Conservation (phyloP, 2,113 vertebrate species). For the Vulpes ferrilata region DNA sequence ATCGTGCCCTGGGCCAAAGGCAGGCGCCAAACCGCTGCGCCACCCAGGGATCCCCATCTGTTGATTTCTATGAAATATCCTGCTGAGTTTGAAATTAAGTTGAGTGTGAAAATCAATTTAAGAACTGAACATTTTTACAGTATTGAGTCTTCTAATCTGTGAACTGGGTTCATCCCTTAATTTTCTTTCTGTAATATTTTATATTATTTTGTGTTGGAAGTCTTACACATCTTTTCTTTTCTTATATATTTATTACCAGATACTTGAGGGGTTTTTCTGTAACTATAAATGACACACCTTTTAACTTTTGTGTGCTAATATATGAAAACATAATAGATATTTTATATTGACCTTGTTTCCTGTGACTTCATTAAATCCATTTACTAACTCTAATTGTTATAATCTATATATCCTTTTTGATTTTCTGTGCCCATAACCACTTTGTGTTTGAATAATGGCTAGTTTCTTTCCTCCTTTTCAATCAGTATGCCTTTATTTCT, state of each 20-base stretch:
- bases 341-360: background rate
- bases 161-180: background rate
- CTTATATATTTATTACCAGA: background rate
- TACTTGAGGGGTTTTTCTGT: background rate
- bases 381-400: background rate
- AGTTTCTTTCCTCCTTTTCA: background rate
- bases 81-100: background rate
- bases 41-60: background rate
- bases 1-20: too few relatives aligned
- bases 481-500: background rate
- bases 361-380: background rate
- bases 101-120: background rate
- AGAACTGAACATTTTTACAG: background rate
- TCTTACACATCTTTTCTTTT: background rate
- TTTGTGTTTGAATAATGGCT: background rate
- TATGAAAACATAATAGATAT: background rate
- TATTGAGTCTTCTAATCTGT: background rate
- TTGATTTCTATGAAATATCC: background rate
- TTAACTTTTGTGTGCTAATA: background rate
- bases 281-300: background rate
- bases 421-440: background rate
- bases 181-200: background rate
- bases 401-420: background rate
- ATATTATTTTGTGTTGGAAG: background rate
- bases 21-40: too few relatives aligned